Conservation (phyloP, 2,113 vertebrate species). For the Anarrhichthys ocellatus region DNA sequence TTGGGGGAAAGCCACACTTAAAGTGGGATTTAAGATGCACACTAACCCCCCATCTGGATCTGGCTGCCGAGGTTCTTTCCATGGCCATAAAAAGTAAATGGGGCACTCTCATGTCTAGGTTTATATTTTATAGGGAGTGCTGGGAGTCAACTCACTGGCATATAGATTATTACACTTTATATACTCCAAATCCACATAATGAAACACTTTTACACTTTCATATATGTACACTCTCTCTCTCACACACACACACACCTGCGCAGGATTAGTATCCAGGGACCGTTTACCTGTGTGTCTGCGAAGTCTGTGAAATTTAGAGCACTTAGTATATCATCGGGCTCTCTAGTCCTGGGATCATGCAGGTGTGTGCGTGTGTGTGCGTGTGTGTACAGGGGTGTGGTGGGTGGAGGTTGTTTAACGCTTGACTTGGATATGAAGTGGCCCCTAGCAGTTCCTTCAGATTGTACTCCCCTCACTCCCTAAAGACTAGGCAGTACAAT, state of each 20-base stretch:
- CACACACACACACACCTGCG: constrained; percentile 52
- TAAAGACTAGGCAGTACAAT: constrained; percentile 34
- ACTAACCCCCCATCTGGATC: constrained; percentile 53
- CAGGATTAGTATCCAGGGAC: constrained; percentile 41
- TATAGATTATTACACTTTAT: constrained; percentile 62
- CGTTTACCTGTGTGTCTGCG: constrained; percentile 40
- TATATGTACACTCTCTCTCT: constrained; percentile 4
- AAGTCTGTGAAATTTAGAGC: constrained; percentile 35
- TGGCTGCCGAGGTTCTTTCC: constrained; percentile 47
- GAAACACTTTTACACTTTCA: constrained; percentile 52
- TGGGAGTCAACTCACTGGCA: constrained; percentile 38
- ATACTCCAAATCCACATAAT: constrained; percentile 60
- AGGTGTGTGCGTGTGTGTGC: constrained; percentile 33
- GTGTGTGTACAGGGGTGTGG: constrained; percentile 32
- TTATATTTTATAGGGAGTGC: constrained; percentile 49
- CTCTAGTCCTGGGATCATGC: constrained; percentile 19
- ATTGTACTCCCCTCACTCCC: constrained; percentile 20
- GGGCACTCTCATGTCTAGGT: constrained; percentile 44
- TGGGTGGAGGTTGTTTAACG: constrained; percentile 36
- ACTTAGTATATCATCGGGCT: constrained; percentile 11
- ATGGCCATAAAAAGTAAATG: constrained; percentile 57
- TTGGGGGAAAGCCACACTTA: constrained; percentile 15
- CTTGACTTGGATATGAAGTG: constrained; percentile 37
- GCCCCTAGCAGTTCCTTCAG: constrained; percentile 21
- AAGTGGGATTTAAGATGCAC: constrained; percentile 32